A percentile compares a stretch with the other conserved stretches of the same genome.
phyloP scores from a whole-genome alignment of 2,113 vertebrate species.

The human (Homo sapiens) region DNA sequence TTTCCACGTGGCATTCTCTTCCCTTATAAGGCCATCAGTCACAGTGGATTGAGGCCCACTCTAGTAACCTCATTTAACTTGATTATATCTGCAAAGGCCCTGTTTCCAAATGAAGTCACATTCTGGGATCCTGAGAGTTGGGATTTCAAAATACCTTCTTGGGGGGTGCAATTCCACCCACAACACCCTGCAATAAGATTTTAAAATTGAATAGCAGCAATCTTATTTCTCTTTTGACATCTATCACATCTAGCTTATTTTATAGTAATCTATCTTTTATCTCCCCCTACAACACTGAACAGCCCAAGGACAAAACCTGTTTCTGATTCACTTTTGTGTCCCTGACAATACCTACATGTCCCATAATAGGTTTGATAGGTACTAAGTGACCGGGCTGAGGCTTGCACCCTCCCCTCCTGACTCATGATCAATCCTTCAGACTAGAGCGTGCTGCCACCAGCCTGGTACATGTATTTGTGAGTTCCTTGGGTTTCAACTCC shows the following conservation, averaged over 20 bases:
- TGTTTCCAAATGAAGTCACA: neutral
- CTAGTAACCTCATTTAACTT: neutral
- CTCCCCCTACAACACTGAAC: neutral
- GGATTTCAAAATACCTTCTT: neutral
- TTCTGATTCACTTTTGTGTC: neutral
- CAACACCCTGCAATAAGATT: neutral
- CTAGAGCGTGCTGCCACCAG: neutral
- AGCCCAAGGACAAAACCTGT: neutral
- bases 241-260: neutral
- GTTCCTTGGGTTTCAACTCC: neutral
- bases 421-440: neutral
- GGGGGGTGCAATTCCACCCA: neutral
- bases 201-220: neutral
- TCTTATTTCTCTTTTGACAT: neutral
- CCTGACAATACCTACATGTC: neutral
- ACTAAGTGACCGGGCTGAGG: neutral
- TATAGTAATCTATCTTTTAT: neutral
- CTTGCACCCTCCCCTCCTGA: neutral
- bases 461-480: neutral
- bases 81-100: neutral
- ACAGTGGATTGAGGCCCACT: neutral
- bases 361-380: neutral
- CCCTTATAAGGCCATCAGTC: neutral
- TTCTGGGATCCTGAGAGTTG: neutral
- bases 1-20: neutral